Evolutionary conservation across 2,113 vertebrate genomes (phyloP).

Genomic region (Brachypodius melanocephalos): DNA sequence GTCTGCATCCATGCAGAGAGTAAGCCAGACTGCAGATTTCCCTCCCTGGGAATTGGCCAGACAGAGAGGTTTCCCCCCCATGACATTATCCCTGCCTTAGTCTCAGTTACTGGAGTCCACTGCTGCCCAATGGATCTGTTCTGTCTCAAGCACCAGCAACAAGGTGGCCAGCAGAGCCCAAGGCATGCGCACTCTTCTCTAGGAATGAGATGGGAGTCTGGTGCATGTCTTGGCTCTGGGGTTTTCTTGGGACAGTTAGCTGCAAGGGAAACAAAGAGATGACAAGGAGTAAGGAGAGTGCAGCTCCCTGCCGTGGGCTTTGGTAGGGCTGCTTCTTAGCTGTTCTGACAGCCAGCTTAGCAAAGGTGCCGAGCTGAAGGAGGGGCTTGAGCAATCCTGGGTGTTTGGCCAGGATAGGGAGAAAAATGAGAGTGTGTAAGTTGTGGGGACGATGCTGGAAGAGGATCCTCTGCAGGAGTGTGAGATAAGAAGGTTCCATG

Average conservation of each 20-base stretch:
- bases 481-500: not conserved
- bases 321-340: not conserved
- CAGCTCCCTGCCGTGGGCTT: not conserved
- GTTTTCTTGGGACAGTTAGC: not conserved
- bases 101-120: not conserved
- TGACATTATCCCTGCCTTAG: not conserved
- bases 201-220: not conserved
- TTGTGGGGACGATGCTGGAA: not conserved
- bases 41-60: not conserved
- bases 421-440: not conserved
- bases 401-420: not conserved
- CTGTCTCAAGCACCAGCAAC: not conserved
- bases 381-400: not conserved
- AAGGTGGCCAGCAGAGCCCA: not conserved
- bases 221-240: rapidly evolving
- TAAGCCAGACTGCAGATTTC: not conserved
- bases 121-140: not conserved
- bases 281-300: not conserved
- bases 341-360: not conserved
- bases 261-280: not conserved
- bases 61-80: rapidly evolving
- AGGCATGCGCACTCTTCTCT: not conserved
- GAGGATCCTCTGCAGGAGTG: not conserved
- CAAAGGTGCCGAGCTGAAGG: rapidly evolving
- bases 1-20: not conserved